Conservation (phyloP, 1,140 invertebrate genomes). For the Chelonus insularis region DNA sequence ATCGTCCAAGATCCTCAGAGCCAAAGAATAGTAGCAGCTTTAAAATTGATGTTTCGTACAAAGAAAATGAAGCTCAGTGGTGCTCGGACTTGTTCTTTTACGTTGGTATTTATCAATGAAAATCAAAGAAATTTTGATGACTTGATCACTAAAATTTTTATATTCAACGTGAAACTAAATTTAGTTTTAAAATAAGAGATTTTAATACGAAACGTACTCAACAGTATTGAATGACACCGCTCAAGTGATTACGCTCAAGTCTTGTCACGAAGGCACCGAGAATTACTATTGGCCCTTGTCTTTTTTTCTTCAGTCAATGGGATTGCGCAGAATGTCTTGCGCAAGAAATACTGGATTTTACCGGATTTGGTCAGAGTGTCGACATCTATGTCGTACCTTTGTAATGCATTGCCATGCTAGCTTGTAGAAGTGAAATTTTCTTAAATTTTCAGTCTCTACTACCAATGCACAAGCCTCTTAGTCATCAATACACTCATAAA, state of each 20-base stretch:
- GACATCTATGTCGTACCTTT: slow-evolving; percentile 46
- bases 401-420: neutral
- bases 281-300: slow-evolving; percentile 47
- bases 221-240: slow-evolving; percentile 36
- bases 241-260: slow-evolving; percentile 40
- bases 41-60: too few species aligned
- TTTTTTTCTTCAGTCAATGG: slow-evolving; percentile 46
- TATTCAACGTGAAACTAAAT: neutral
- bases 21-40: slow-evolving; percentile 57
- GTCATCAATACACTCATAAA: too few species aligned
- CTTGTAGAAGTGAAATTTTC: slow-evolving; percentile 27
- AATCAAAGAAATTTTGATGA: too few species aligned
- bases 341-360: slow-evolving; percentile 43
- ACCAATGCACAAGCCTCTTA: too few species aligned
- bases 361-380: slow-evolving; percentile 38
- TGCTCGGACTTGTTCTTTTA: too few species aligned
- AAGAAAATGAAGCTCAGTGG: neutral
- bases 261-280: slow-evolving; percentile 49
- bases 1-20: slow-evolving; percentile 47
- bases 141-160: neutral
- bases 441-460: slow-evolving; percentile 9
- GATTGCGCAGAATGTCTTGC: slow-evolving; percentile 52
- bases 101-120: too few species aligned
- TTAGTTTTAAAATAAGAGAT: too few species aligned
- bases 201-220: neutral